Evolutionary conservation across 2,888 invertebrate genomes (phyloP), one percentile per base, ranked within the genome.

Genomic region (Cyrtodaria siliqua): DNA sequence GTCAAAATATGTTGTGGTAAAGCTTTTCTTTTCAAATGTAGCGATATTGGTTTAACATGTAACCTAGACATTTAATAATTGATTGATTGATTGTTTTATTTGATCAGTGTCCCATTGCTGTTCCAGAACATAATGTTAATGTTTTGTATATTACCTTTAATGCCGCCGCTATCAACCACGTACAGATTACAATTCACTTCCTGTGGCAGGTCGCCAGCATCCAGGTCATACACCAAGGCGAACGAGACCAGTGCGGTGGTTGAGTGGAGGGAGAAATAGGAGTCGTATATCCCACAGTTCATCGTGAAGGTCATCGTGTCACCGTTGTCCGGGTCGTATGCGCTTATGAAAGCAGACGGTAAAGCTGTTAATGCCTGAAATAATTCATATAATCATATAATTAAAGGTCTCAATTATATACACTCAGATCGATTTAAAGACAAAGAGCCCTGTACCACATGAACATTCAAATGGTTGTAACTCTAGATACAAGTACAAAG

Each of bases 211-310:
- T 16, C 40, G 1, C 68, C 61, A 18, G 64, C 26, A 50, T 79
- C 79, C 14, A 79, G 62, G 55, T 79, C 79, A 49, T 79, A 79
- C 8, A 47, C 56, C 57, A 64, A 62, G 3, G 69, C 57, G 24
- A 71, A 69, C 12, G 52, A 23, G n/a, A 76, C 59, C 1, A 29
- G n/a, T 1, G 55, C 55, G 6, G 72, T 44, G 14, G 50, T 18
- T 0, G 72, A 14, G 26, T 68, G 53, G 16, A 79, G 64, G 3
- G 38, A 27, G 23, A 79, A 66, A 42, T 76, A 79, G 16, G 60
- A 20, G 56, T 64, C 56, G 29, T 75, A 79, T 14, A 49, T 66
- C 2, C 79, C 79, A 69, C 79, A 79, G 47, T 75, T 50, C 55
- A 72, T 60, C 2, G 53, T 29, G 29, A 67, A 76, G 0, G 72